Percentiles rank a stretch among this genome's conserved stretches.
These are phyloP conservation scores for Oryzias dopingdopingensis DNA, from an alignment of 2,797 vertebrate species.

Conservation along the genomic window DNA sequence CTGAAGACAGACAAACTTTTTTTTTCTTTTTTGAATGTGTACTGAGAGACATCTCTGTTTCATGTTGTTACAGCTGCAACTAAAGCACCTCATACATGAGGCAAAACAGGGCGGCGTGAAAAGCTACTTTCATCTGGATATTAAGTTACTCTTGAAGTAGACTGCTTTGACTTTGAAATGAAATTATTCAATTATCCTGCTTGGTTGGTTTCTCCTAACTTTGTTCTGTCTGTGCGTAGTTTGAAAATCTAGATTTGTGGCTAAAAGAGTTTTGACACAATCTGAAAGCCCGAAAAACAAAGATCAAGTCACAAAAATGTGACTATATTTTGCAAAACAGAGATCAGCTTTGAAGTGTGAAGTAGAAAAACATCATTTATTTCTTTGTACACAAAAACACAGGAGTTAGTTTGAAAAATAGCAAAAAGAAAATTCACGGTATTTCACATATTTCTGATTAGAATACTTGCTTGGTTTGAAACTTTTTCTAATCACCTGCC, in stretches of 20 bases:
- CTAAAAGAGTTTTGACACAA: background rate
- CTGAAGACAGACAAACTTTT: slow-evolving; percentile 9
- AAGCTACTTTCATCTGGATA: slow-evolving; percentile 5
- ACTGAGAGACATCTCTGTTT: slow-evolving; percentile 8
- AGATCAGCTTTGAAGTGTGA: background rate
- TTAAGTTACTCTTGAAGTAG: slow-evolving; percentile 13
- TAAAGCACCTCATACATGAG: slow-evolving; percentile 2
- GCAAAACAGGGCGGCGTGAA: slow-evolving; percentile 5
- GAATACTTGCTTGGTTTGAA: too few species aligned
- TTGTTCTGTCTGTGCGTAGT: slow-evolving; percentile 2
- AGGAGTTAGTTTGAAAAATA: too few species aligned
- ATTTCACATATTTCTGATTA: too few species aligned
- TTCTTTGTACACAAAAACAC: too few species aligned
- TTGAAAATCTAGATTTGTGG: background rate
- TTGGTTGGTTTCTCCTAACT: background rate
- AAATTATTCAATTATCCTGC: slow-evolving; percentile 13
- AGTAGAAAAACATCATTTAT: background rate
- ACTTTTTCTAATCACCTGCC: background rate
- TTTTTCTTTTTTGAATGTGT: slow-evolving; percentile 1
- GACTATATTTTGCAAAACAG: background rate
- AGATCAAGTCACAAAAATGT: background rate
- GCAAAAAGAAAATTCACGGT: too few species aligned
- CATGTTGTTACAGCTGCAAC: slow-evolving; percentile 12
- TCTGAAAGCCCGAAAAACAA: background rate
- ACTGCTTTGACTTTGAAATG: slow-evolving; percentile 2